Base-by-base conservation (phyloP, 2,797 vertebrate genomes). In the Eremophila alpestris region DNA sequence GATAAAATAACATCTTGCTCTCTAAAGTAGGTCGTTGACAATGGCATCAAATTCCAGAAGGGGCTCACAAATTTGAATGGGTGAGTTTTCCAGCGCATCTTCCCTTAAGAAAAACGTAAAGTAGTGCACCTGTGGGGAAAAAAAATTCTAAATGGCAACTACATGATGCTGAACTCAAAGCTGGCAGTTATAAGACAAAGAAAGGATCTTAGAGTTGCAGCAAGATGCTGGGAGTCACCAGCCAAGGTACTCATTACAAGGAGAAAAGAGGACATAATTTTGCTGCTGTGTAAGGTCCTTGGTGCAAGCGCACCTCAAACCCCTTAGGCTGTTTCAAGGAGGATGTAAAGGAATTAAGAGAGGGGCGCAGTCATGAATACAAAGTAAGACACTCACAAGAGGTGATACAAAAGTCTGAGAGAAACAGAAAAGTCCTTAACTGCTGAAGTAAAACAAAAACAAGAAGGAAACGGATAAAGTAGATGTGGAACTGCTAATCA, bases 61-160 rank as follows among this genome's bases (percentile, higher is more conserved):
- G 2, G 34, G 3, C 3, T 20, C 20, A 65, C 32, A 70, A 67
- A 74, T 62, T 4, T 45, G 16, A 73, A 21, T 14, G 10, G 9
- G 1, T 69, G 10, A 71, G 9, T 5, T 29, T 74, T 16, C 21
- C 32, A 48, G 30, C 13, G 13, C 49, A 48, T 11, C 19, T 38
- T 27, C 2, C 16, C 27, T 38, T 59, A 49, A 46, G 19, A 51
- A 8, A 27, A 71, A 40, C 30, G 59, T 1, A 7, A 38, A 23
- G 14, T 26, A 67, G 7, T 34, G 10, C 5, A 18, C 3, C 18
- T 40, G 11, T 0, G 8, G 26, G 17, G 8, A 16, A 5, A 51
- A 54, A 43, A 51, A 43, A 13, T 19, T 26, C 18, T 60, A 46
- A 90, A 54, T 4, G 2, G 5, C 29, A 36, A 7, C 13, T 64